Percentiles rank a stretch among this genome's conserved stretches.
These are phyloP conservation scores for Andrena flavipes DNA, from an alignment of 2,888 invertebrate species.

Conservation along the genomic window DNA sequence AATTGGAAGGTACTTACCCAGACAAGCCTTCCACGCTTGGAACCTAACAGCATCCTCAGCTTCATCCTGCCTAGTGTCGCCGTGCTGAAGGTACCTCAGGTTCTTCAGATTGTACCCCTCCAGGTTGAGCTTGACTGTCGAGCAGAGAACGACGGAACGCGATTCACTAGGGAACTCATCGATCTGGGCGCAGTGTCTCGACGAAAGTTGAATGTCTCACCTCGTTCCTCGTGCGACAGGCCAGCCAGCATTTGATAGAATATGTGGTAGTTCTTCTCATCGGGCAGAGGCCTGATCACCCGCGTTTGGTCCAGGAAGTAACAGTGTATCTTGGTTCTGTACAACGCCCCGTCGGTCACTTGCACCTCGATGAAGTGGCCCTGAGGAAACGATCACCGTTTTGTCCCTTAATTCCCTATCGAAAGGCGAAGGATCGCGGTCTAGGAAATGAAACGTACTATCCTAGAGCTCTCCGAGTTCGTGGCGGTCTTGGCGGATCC, in stretches of 20 bases:
- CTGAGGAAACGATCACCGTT: constrained; percentile 85
- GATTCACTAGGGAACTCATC: neutral
- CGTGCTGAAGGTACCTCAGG: constrained; percentile 92
- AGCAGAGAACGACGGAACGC: constrained; percentile 35
- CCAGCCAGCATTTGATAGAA: constrained; percentile 98
- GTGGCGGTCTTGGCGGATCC: constrained; percentile 96
- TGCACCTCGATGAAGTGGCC: constrained; percentile 98
- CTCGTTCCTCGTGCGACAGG: constrained; percentile 92
- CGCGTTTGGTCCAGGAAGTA: constrained; percentile 97
- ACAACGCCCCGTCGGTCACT: constrained; percentile 97
- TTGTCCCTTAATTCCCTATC: neutral
- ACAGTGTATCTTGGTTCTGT: constrained; percentile 98
- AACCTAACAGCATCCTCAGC: constrained; percentile 91
- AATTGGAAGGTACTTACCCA: constrained; percentile 85
- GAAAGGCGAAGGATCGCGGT: neutral
- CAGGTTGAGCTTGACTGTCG: constrained; percentile 91
- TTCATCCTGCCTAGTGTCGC: constrained; percentile 90
- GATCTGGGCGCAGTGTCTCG: neutral
- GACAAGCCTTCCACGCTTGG: constrained; percentile 96
- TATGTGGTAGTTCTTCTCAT: constrained; percentile 98
- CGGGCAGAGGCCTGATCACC: constrained; percentile 93
- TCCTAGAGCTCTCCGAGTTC: constrained; percentile 96
- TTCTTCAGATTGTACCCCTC: constrained; percentile 94
- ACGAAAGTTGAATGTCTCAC: constrained; percentile 77
- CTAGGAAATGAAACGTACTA: constrained; percentile 87